phyloP scores from a whole-genome alignment of 2,113 vertebrate genomes.

The Rhipidura dahli region DNA sequence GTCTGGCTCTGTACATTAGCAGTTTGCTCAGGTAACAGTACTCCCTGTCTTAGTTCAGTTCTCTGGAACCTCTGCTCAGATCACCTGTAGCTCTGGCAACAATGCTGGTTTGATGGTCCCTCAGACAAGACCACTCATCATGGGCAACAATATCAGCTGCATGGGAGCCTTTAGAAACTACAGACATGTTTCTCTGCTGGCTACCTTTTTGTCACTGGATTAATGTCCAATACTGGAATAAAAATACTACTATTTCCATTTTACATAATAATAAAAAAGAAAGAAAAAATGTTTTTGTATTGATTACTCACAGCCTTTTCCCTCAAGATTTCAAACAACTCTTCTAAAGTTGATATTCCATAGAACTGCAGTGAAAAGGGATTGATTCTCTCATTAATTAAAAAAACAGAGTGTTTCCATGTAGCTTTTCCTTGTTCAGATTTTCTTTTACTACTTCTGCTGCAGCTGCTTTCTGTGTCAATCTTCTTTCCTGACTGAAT shows the following conservation, averaged over 20 bases:
- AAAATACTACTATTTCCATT: not conserved
- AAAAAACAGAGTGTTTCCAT: not conserved
- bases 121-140: not conserved
- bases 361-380: not conserved
- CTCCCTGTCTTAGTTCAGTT: not conserved
- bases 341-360: not conserved
- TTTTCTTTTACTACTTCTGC: not conserved
- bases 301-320: not conserved
- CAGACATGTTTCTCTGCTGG: not conserved
- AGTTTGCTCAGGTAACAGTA: not conserved
- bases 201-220: not conserved
- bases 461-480: not conserved
- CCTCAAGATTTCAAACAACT: not conserved
- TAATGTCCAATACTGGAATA: not conserved
- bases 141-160: not conserved
- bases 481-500: not conserved
- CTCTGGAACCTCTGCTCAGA: not conserved
- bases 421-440: not conserved
- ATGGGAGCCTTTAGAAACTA: not conserved
- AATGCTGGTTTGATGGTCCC: not conserved
- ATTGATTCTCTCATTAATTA: slow-evolving; percentile 5
- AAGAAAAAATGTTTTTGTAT: not conserved
- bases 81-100: not conserved
- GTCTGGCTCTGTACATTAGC: not conserved
- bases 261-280: not conserved